Conservation (phyloP, 2,888 invertebrate species). For the Metalampra italica region DNA sequence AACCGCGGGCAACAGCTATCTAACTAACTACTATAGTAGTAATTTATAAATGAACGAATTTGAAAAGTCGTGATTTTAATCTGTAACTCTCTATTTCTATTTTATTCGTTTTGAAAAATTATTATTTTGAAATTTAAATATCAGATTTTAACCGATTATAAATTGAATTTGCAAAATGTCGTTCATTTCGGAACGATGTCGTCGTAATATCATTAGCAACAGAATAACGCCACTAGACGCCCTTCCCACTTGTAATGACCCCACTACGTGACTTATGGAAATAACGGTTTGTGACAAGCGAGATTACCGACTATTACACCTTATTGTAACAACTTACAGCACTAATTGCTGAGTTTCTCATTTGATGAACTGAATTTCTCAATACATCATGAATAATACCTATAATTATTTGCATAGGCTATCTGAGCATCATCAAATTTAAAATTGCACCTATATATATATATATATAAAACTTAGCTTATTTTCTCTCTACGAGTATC, state of each 20-base stretch:
- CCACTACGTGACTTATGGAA: constrained; percentile 43
- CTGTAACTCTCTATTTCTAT: too few species aligned
- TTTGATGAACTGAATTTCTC: constrained; percentile 3
- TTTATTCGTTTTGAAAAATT: background rate
- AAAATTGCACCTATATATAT: too few species aligned
- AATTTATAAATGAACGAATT: too few species aligned
- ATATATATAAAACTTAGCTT: too few species aligned
- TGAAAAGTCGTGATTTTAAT: too few species aligned
- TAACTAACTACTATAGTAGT: too few species aligned
- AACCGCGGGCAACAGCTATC: too few species aligned
- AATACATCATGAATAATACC: too few species aligned
- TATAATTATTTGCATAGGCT: too few species aligned
- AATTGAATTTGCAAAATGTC: background rate
- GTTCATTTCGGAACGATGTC: background rate
- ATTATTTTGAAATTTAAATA: background rate
- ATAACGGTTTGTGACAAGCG: constrained; percentile 35
- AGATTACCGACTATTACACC: constrained; percentile 31
- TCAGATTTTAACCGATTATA: background rate
- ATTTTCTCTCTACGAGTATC: too few species aligned
- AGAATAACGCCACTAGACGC: constrained; percentile 20
- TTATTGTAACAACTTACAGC: constrained; percentile 21
- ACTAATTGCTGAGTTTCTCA: constrained; percentile 25
- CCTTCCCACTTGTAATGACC: constrained; percentile 28
- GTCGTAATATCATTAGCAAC: constrained; percentile 1
- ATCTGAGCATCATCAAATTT: too few species aligned